Evolutionary conservation across 2,113 vertebrate species (phyloP).

Genomic region (Delphinapterus leucas): DNA sequence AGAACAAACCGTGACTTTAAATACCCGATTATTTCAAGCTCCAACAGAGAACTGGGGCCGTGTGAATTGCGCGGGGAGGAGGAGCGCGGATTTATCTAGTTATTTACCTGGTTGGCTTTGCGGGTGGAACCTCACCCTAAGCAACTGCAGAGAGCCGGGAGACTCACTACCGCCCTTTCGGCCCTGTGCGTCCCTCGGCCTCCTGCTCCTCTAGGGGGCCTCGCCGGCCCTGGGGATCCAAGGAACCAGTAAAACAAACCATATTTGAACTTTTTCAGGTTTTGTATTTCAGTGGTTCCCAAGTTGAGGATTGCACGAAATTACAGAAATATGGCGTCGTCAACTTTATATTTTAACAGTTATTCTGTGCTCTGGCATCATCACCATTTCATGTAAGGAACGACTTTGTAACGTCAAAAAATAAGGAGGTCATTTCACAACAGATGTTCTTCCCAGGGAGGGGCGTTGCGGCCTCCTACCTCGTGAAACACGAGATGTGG

Average conservation of each 20-base stretch:
- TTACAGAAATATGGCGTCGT: background rate
- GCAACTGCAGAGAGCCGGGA: background rate
- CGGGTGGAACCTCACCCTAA: background rate
- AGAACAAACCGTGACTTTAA: background rate
- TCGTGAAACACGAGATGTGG: accelerated
- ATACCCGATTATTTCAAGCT: background rate
- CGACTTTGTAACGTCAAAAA: background rate
- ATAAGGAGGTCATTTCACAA: background rate
- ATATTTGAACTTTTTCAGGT: background rate
- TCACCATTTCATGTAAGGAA: background rate
- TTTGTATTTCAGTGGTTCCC: background rate
- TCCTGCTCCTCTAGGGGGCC: accelerated
- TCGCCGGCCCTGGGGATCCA: background rate
- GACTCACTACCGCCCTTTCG: background rate
- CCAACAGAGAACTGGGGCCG: background rate
- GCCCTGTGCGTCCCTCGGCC: accelerated
- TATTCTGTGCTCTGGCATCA: background rate
- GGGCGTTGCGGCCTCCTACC: background rate
- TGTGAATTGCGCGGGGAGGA: background rate
- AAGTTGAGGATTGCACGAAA: background rate
- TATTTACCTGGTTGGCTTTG: background rate
- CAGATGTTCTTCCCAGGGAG: accelerated
- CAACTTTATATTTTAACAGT: background rate
- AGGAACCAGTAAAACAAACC: background rate
- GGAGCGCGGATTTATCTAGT: background rate